Percentiles rank a stretch among this genome's conserved stretches.
Evolutionary conservation across 2,113 vertebrate genomes (phyloP).

Genomic region (Vulpes ferrilata): DNA sequence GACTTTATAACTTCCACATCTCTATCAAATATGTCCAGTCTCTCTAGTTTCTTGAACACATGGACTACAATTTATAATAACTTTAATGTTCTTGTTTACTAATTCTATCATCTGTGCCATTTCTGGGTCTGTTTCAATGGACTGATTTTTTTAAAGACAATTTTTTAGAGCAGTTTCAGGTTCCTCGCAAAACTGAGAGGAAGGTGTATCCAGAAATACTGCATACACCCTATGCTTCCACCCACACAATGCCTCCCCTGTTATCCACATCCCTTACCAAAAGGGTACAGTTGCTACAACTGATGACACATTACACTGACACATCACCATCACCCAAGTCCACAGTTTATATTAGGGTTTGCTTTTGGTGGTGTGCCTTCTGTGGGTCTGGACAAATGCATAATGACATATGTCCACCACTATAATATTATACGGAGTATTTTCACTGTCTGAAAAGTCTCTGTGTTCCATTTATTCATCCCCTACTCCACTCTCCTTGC

Average conservation of each 20-base stretch:
- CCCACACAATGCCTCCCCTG: not conserved
- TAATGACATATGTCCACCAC: not conserved
- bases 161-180: not conserved
- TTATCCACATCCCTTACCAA: not conserved
- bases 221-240: not conserved
- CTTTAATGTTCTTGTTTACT: slow-evolving; percentile 31
- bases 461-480: not conserved
- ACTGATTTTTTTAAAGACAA: not conserved
- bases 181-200: not conserved
- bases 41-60: slow-evolving; percentile 24
- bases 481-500: no score
- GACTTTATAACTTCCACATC: not conserved
- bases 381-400: not conserved
- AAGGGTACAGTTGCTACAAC: not conserved
- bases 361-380: not conserved
- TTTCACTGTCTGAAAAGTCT: not conserved
- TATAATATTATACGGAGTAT: not conserved
- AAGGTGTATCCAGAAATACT: not conserved
- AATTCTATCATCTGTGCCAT: slow-evolving; percentile 16
- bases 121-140: slow-evolving; percentile 23
- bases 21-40: not conserved
- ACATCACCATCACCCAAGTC: not conserved
- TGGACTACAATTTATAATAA: not conserved
- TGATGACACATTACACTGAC: slow-evolving; percentile 2
- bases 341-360: not conserved